Base-by-base conservation (phyloP, 2,113 vertebrate genomes). In the Scartelaos histophorus region DNA sequence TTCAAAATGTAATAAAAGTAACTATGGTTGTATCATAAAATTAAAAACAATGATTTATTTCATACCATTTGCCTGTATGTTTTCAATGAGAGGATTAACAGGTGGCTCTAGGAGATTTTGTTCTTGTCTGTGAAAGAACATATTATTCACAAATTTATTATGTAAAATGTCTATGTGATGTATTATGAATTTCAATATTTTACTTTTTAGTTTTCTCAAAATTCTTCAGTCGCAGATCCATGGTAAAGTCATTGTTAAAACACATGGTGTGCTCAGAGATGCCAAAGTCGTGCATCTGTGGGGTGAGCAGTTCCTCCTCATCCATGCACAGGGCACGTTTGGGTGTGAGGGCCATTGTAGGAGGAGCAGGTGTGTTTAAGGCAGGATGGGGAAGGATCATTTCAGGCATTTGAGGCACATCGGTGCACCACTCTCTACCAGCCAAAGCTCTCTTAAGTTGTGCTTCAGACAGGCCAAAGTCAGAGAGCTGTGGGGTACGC, bases 181-280 rank as follows among this genome's bases (percentile, higher is more conserved):
- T 2, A 60, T 49, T 5, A 17, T 12, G 0, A 4, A 35, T 66
- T 51, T 65, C 43, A 19, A 21, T 13, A 13, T 3, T 68, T 29
- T 88, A 93, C 93, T 89, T 92, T 87, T 77, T 72, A 58, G 77
- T 58, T 79, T 76, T 88, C 15, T 74, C 85, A 65, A 69, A 68
- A 2, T 89, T 91, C 86, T 95, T 96, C 49, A 54, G 83, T 1
- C 94, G 79, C 24, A 97, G 92, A 5, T 94, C 93, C 87, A 97
- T 91, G 0, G 98, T 98, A 65, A 97, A 96, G 80, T 98, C 96
- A 47, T 96, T 95, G 85, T 96, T 96, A 85, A 97, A 90, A 86
- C 91, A 95, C 87, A 93, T 70, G 4, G 94, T 96, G 45, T 93
- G 82, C 38, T 97, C 96, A 0, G 93, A 92, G 67, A 98, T 94